These are phyloP conservation scores for Lepus townsendii DNA, from an alignment of 2,797 vertebrate genomes.

Conservation along the genomic window DNA sequence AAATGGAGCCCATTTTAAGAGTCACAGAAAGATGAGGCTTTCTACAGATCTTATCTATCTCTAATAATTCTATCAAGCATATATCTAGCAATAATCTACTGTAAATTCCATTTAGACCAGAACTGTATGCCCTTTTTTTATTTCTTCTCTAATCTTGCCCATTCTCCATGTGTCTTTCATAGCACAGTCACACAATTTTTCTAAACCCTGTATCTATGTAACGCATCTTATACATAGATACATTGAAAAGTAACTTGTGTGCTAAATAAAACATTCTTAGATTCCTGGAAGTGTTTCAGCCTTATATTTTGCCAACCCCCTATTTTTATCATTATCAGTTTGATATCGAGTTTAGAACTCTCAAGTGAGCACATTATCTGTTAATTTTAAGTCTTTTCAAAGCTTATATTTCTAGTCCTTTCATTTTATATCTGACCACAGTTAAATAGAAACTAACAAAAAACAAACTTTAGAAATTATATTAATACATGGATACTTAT, in stretches of 20 bases:
- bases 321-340: background rate
- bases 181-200: background rate
- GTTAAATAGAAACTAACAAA: no score
- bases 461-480: no score
- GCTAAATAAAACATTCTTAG: background rate
- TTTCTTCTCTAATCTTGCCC: background rate
- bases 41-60: background rate
- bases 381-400: background rate
- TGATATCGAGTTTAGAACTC: background rate
- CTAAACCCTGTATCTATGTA: background rate
- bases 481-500: no score
- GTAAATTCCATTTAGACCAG: background rate
- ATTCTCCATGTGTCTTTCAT: background rate
- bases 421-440: background rate
- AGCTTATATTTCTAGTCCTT: background rate
- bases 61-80: background rate
- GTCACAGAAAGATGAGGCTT: background rate
- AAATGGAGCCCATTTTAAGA: background rate
- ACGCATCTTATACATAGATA: background rate
- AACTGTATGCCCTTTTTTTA: background rate
- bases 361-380: background rate
- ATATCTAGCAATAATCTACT: background rate
- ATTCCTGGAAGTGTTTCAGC: background rate
- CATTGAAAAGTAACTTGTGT: background rate
- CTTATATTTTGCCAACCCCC: background rate